Evolutionary conservation across 2,113 vertebrate species (phyloP), one percentile per base, ranked within the genome.

Genomic region (Benitochromis conjunctus): DNA sequence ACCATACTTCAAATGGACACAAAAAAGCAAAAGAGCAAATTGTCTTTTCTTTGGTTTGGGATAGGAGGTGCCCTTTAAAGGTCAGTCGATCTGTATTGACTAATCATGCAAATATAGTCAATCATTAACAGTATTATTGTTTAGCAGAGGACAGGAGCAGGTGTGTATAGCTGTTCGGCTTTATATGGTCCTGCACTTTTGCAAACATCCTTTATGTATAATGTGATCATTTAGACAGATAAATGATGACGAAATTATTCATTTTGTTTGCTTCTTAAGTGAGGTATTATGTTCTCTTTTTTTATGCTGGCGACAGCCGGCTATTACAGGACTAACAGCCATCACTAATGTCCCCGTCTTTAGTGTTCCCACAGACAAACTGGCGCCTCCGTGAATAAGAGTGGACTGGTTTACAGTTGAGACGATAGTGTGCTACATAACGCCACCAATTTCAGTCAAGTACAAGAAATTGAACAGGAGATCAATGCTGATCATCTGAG

Each of bases 61-160:
- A 58, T 43, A 19, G 0, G 1, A 21, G 41, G 11, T 6, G 6
- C 12, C 19, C 62, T 66, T 82, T 16, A 58, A 36, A 46, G 55
- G 3, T 7, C 5, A 80, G 34, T 9, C 5, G 21, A 24, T 76
- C 1, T 16, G 43, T n/a, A n/a, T 14, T 36, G 29, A 53, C 54
- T 81, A n/a, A 78, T 57, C 21, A 24, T 86, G 74, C 54, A 83
- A 69, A 87, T 77, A 18, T 54, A 55, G 71, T 78, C 12, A 83
- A 83, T 91, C 58, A 88, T 92, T 94, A 85, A 90, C 87, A 18
- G 38, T 55, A 56, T 69, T 43, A 81, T 79, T 80, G 38, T 86
- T 86, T 76, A 82, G 62, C 82, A 48, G 48, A 7, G 41, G 6
- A 57, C 76, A 38, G 76, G 34, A 10, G 34, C 62, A 74, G 79